These are phyloP conservation scores for Orthonevra nobilis DNA, from an alignment of 2,888 invertebrate genomes.

Conservation along the genomic window DNA sequence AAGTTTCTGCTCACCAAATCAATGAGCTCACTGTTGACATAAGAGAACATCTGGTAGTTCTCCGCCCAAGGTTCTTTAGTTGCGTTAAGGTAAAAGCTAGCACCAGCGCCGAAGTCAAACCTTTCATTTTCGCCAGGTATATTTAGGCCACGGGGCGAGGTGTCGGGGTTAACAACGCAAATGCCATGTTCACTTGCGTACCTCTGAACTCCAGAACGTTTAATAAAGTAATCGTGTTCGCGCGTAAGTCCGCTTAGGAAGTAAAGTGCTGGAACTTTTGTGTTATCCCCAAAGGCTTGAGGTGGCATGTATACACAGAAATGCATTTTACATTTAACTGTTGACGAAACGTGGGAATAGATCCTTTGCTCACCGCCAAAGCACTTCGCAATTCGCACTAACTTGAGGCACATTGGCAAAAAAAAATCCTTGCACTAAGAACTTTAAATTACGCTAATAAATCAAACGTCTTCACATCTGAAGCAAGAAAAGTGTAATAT, in stretches of 20 bases:
- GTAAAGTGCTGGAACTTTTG: slow-evolving; percentile 89
- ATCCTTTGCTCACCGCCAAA: slow-evolving; percentile 77
- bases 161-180: slow-evolving; percentile 96
- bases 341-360: slow-evolving; percentile 79
- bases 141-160: slow-evolving; percentile 94
- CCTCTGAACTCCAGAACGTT: slow-evolving; percentile 96
- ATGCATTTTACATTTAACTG: slow-evolving; percentile 93
- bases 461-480: too few relatives aligned
- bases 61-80: slow-evolving; percentile 93
- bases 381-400: slow-evolving; percentile 74
- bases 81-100: slow-evolving; percentile 98
- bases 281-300: slow-evolving; percentile 80
- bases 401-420: slow-evolving; percentile 75
- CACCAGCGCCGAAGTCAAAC: slow-evolving; percentile 97
- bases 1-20: slow-evolving; percentile 89
- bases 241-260: slow-evolving; percentile 96
- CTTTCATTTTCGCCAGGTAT: slow-evolving; percentile 94
- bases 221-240: slow-evolving; percentile 96
- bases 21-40: slow-evolving; percentile 93
- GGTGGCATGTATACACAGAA: slow-evolving; percentile 95
- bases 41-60: slow-evolving; percentile 97
- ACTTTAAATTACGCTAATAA: too few relatives aligned
- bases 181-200: slow-evolving; percentile 92
- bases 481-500: too few relatives aligned
- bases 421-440: too few relatives aligned